Base-by-base conservation (phyloP, 2,888 invertebrate species). In the Xylota sylvarum region DNA sequence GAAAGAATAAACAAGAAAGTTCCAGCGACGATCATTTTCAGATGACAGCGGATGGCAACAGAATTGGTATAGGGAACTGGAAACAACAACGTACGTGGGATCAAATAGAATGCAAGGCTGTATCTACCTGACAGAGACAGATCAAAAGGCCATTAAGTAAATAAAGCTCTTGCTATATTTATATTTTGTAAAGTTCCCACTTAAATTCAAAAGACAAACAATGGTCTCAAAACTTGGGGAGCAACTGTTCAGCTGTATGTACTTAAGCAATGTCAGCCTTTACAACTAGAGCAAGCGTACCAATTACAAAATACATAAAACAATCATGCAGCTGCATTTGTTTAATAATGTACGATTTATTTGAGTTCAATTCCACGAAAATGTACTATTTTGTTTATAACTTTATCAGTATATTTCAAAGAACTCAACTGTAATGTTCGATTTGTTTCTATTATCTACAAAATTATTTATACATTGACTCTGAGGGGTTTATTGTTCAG, bases 401-500 rank as follows among this genome's bases (percentile, higher is more conserved):
- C 30, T n/a, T 30, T 19, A 10, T 50, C 12, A 10, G 5, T 14
- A 50, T 12, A 17, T 46, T 14, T 50, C 23, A 4, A 50, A 23
- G 4, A 50, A 50, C 17, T 10, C 23, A 4, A 43, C 43, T 1
- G 0, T 0, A 43, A n/a, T 1, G 17, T 40, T 60, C 40, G n/a
- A 56, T 56, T 14, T 56, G 56, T 37, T 58, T 58, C 35, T 58
- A 10, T 37, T 17, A 37, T 35, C 19, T 19, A 17, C 17, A 2
- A 35, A 19, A 58, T 17, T 60, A 14, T 60, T 23, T 60, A 40
- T 60, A 32, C 14, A 32, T 32, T 32, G 30, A 55, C 9, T 55
- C n/a, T 12, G 52, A 55, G 37, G 14, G 10, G 46, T 7, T 50
- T 27, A 9, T 43, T 37, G 40, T 23, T 27, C 4, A 5, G n/a